A percentile compares a stretch with the other conserved stretches of the same genome.
phyloP scores from a whole-genome alignment of 1,140 invertebrate species.

The Saccostrea cuccullata region DNA sequence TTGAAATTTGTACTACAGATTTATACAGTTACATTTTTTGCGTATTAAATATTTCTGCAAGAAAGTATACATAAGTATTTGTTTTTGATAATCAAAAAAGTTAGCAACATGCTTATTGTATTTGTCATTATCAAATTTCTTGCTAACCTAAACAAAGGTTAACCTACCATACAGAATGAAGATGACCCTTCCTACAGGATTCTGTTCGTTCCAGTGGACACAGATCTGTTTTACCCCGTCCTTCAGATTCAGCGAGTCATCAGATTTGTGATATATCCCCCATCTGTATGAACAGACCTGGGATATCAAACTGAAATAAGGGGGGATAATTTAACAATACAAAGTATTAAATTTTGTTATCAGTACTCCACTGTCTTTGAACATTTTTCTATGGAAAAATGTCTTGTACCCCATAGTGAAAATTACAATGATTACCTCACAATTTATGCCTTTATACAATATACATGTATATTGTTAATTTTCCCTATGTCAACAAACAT shows the following conservation, averaged over 20 bases:
- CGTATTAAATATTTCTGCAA: too few species aligned
- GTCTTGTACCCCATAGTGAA: background rate
- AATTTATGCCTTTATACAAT: too few species aligned
- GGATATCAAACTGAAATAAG: conserved; percentile 16
- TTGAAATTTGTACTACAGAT: background rate
- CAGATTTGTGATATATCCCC: background rate
- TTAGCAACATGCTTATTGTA: too few species aligned
- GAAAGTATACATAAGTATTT: too few species aligned
- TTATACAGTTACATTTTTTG: too few species aligned
- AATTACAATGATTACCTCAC: background rate
- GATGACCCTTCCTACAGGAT: conserved; percentile 10
- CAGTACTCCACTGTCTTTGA: background rate
- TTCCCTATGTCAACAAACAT: too few species aligned
- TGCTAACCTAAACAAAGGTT: too few species aligned
- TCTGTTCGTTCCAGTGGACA: conserved; percentile 9
- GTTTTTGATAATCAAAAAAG: too few species aligned
- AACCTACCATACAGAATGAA: background rate
- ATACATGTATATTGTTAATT: too few species aligned
- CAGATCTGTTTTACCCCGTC: background rate
- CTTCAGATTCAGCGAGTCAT: background rate
- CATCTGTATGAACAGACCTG: conserved; percentile 10
- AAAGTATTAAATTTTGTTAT: too few species aligned
- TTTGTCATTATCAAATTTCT: too few species aligned
- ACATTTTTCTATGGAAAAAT: background rate
- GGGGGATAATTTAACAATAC: background rate